Evolutionary conservation across 2,797 vertebrate genomes (phyloP), one percentile per base, ranked within the genome.

Genomic region (Hemitrygon akajei): DNA sequence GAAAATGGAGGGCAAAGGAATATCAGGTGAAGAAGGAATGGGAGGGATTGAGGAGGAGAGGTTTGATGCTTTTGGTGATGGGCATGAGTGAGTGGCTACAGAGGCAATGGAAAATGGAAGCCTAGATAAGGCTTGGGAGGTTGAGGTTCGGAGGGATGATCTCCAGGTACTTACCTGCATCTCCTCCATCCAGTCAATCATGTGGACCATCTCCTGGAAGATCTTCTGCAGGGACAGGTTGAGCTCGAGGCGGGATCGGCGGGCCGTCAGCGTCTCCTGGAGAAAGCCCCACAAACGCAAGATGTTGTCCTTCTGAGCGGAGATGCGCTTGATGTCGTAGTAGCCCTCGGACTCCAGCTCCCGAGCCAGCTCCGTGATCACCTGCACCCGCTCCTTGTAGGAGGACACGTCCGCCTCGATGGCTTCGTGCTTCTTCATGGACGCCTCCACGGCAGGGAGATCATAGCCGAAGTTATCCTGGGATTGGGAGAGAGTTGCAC

Each of bases 171-270:
- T 87, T 93, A 99, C 98, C 98, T 99, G 98, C 95, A 98, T 98
- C 95, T 98, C 98, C 95, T 99, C 98, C 98, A 99, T 99, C 98
- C 98, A 99, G 96, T 98, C 98, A 0, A 99, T 99, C 98, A 99
- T 99, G 96, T 99, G 98, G 94, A 99, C 98, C 98, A 99, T 99
- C 95, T 99, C 98, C 95, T 99, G 98, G 95, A 99, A 99, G 94
- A 98, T 97, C 95, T 97, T 99, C 97, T 99, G 98, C 81, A 99
- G 95, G 0, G 98, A 97, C 95, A 99, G 94, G 95, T 98, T 99
- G 96, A 98, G 97, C 96, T 99, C 98, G 0, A 99, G 97, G 1
- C 98, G 97, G 0, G 95, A 95, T 1, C 97, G 96, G 25, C 98
- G 97, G 20, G 97, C 97, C 0, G 96, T 95, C 20, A 99, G 96